Evolutionary conservation across 1,140 invertebrate species (phyloP).

Genomic region (Zophobas atratus): DNA sequence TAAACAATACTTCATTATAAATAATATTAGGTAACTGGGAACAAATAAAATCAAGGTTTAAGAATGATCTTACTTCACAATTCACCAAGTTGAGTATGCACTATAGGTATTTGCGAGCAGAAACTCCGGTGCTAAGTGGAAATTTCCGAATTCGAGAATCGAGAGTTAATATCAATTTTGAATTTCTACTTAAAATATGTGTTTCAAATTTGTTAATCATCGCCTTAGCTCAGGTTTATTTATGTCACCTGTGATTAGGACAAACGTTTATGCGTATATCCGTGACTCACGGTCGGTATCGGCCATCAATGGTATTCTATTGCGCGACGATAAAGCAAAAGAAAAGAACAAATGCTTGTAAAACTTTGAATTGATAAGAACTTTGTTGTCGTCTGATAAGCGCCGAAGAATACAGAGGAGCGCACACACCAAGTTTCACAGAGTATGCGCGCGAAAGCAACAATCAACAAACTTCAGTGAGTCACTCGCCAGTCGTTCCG

Average conservation of each 20-base stretch:
- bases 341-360: constrained; percentile 50
- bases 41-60: no score
- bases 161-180: no score
- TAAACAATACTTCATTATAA: no score
- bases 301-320: constrained; percentile 40
- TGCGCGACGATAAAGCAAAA: constrained; percentile 38
- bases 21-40: no score
- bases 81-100: no score
- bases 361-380: constrained; percentile 49
- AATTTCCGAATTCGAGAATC: no score
- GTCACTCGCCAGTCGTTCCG: constrained; percentile 46
- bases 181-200: no score
- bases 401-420: constrained; percentile 33
- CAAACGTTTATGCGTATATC: neutral
- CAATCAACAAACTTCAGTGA: constrained; percentile 51
- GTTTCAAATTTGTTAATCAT: no score
- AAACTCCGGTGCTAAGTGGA: no score
- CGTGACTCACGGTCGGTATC: constrained; percentile 24
- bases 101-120: no score
- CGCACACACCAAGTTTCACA: constrained; percentile 10
- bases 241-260: neutral
- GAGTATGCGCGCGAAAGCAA: constrained; percentile 51
- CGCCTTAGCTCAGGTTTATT: no score
- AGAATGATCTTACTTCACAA: no score
- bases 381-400: constrained; percentile 44